Base-by-base conservation (phyloP, 2,888 invertebrate genomes). In the Drosophila atroscutellata region DNA sequence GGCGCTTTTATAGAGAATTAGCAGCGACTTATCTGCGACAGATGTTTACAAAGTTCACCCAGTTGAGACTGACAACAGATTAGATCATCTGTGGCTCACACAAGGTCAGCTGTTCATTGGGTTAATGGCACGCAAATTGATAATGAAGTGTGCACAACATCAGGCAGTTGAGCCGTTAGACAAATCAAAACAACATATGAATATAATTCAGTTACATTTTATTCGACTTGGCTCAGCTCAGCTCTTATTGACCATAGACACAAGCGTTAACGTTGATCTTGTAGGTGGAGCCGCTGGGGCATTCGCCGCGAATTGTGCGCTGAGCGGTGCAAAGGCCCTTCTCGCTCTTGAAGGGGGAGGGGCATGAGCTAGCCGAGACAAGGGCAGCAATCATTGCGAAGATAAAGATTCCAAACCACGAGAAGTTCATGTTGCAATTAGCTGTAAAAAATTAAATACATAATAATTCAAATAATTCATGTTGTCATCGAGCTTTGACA, bases 301-400 rank as follows among this genome's bases (percentile, higher is more conserved):
- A 92, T 24, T 86, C 86, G 15, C 92, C 92, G 34, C 72, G 89
- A 62, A 93, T 83, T 52, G 91, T 83, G n/a, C 92, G 91, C 2
- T 87, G 65, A 1, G 80, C 36, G 0, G 82, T 70, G 63, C 92
- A 93, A 4, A 60, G 30, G 4, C 57, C 69, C 1, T 70, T 67
- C 2, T 80, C 74, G 13, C 64, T 67, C 34, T 74, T 75, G 59
- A 89, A 92, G 3, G 80, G 79, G 5, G 67, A 30, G 0, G 91
- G 90, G 61, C 92, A 92, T 0, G 62, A 66, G 30, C 68, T 49
- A 8, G 84, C 91, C 47, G 89, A 78, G 28, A 75, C 89, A 30
- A 77, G 80, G n/a, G 81, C 69, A 8, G 86, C 89, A 15, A 91
- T 56, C 37, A 92, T 65, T 45, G 90, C 90, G 49, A 92, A 86